These are phyloP conservation scores for Chrysodeixis includens DNA, from an alignment of 2,888 invertebrate species.

Conservation along the genomic window DNA sequence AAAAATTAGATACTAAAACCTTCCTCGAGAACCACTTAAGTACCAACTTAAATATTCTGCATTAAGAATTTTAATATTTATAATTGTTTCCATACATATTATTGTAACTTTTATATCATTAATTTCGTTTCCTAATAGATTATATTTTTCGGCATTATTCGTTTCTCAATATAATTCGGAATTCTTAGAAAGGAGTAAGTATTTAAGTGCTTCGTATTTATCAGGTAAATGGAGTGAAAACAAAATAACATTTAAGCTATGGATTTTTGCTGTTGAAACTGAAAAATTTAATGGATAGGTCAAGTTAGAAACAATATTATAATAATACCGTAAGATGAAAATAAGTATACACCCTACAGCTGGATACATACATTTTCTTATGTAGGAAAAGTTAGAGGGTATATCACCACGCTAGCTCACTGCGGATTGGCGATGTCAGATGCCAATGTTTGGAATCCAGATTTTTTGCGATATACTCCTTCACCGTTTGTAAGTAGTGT, in stretches of 20 bases:
- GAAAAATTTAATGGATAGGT: background rate
- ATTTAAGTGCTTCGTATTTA: background rate
- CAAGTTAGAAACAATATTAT: background rate
- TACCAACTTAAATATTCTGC: too few relatives aligned
- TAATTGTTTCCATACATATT: background rate
- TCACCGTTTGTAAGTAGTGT: too few relatives aligned
- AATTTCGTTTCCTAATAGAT: background rate
- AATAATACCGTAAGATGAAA: too few relatives aligned
- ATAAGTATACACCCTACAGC: too few relatives aligned
- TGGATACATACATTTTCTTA: too few relatives aligned
- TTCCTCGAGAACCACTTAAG: too few relatives aligned
- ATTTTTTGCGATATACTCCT: too few relatives aligned
- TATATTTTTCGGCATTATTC: background rate
- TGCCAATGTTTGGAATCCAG: too few relatives aligned
- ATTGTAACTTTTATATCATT: background rate
- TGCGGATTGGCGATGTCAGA: too few relatives aligned
- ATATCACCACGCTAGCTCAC: too few relatives aligned
- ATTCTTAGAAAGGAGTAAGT: background rate
- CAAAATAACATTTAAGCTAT: background rate
- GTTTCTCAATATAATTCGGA: background rate
- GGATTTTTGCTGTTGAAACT: background rate
- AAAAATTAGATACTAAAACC: too few relatives aligned
- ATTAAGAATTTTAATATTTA: background rate
- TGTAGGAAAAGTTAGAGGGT: too few relatives aligned
- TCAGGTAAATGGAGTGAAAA: background rate